Evolutionary conservation across 2,888 invertebrate species (phyloP), one percentile per base, ranked within the genome.

Genomic region (Synergus japonicus): DNA sequence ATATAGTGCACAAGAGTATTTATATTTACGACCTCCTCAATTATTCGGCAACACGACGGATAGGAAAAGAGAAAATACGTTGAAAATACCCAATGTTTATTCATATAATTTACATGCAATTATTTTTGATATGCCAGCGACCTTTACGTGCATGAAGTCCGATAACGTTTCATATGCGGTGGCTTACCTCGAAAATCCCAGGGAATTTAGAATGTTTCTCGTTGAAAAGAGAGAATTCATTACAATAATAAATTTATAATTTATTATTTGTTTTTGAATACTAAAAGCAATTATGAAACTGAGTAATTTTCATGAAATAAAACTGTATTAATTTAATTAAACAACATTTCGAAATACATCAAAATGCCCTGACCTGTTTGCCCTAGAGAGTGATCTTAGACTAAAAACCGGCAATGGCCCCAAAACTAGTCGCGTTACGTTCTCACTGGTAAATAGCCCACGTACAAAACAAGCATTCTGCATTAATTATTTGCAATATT

Each of bases 81-180:
- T 84, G 86, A 87, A 88, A 89, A 87, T 88, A 86, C 82, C 84
- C 86, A 82, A 89, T 90, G 88, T 88, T 89, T 88, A 88, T 90
- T 87, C 88, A 88, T 88, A 89, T 86, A 85, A 87, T 87, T 88
- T 87, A 86, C 88, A 87, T 86, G 84, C 84, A 84, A 88, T 90
- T 89, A 88, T 86, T 87, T 86, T 87, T 88, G 86, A 84, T 85
- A 83, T 79, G 82, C 79, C 80, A 43, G 81, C 78, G 78, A 82
- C 82, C 80, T 83, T 81, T 85, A 79, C 78, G 80, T 77, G 69
- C 73, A 73, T 81, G 41, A 22, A 67, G 18, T 46, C 18, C 12
- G 12, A 44, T 44, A 79, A 78, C 80, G 54, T 76, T 78, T 79
- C 54, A 76, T 77, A 63, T 54, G 65, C 76, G 54, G 46, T 37